These are phyloP conservation scores for Melitaea cinxia DNA, from an alignment of 1,140 invertebrate species.

Conservation along the genomic window DNA sequence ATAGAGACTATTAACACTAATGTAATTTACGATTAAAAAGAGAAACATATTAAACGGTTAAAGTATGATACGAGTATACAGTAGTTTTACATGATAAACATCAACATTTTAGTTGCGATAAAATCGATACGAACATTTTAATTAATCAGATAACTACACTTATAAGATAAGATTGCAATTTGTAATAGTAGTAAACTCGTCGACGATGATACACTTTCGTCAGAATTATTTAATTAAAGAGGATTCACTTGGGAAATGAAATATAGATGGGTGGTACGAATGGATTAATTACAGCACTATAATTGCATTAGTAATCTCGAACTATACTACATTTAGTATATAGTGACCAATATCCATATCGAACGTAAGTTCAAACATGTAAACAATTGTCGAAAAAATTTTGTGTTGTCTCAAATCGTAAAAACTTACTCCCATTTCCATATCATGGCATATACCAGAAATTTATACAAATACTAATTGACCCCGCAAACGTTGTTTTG, in stretches of 20 bases:
- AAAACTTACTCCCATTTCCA: too few relatives aligned
- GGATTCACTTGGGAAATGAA: slow-evolving; percentile 2
- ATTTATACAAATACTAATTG: too few relatives aligned
- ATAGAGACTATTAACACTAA: too few relatives aligned
- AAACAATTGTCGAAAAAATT: too few relatives aligned
- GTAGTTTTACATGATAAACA: neutral
- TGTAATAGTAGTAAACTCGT: slow-evolving; percentile 14
- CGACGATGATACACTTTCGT: slow-evolving; percentile 1
- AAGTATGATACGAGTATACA: neutral
- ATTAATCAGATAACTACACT: slow-evolving; percentile 9
- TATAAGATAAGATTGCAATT: slow-evolving; percentile 11
- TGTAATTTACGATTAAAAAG: too few relatives aligned
- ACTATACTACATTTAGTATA: neutral
- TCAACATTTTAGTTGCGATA: slow-evolving; percentile 7
- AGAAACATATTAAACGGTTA: neutral
- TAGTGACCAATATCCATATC: neutral
- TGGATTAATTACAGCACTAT: slow-evolving; percentile 9
- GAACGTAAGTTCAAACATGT: too few relatives aligned
- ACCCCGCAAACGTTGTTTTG: too few relatives aligned
- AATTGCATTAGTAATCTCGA: neutral
- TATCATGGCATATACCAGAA: too few relatives aligned
- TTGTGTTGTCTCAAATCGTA: too few relatives aligned
- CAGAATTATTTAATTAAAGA: slow-evolving; percentile 7
- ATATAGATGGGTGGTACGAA: slow-evolving; percentile 9
- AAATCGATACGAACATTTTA: slow-evolving; percentile 2